Base-by-base conservation (phyloP, 2,888 invertebrate species). In the Limnephilus rhombicus region DNA sequence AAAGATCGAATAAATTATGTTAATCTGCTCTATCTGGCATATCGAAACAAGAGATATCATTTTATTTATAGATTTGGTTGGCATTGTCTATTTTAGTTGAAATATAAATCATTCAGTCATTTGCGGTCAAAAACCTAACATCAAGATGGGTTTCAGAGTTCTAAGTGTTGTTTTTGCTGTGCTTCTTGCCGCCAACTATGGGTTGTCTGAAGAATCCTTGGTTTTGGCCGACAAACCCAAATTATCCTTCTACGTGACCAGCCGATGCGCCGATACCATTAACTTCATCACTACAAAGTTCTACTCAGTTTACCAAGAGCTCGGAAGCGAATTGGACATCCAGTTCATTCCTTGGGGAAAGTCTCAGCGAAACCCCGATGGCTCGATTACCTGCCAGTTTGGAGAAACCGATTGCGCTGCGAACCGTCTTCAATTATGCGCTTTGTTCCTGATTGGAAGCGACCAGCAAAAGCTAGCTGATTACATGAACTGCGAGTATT, bases 291-390 rank as follows among this genome's bases (percentile, higher is more conserved):
- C 92, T 31, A 85, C 94, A 24, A 94, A 95, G 34, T 94, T 96
- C 13, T 94, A 92, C 1, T 94, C 95, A 80, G 94, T 95, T 0
- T 95, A 95, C 86, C 94, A 94, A 24, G 94, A 94, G 37, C 96
- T 95, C 93, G 94, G 94, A 18, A 93, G 95, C 0, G 95, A 94
- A 86, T 92, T 96, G 91, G 95, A 96, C 13, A 91, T 96, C 0
- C 95, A 96, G 93, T 96, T 95, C 88, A 94, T 96, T 1, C 95
- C 96, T 1, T 96, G 96, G 96, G 96, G 96, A 29, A 95, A 95
- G 91, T 95, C 95, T 0, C 31, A 31, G 1, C 94, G 95, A 83
- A 94, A 94, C 24, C 92, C 90, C 0, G 94, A 95, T 49, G 95
- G 95, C 4, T 93, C 91, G 3, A 93, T 95, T 18, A 93, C 91